Percentiles rank a stretch among this genome's conserved stretches.
Evolutionary conservation across 2,797 vertebrate species (phyloP).

Genomic region (Phrynocephalus forsythii): DNA sequence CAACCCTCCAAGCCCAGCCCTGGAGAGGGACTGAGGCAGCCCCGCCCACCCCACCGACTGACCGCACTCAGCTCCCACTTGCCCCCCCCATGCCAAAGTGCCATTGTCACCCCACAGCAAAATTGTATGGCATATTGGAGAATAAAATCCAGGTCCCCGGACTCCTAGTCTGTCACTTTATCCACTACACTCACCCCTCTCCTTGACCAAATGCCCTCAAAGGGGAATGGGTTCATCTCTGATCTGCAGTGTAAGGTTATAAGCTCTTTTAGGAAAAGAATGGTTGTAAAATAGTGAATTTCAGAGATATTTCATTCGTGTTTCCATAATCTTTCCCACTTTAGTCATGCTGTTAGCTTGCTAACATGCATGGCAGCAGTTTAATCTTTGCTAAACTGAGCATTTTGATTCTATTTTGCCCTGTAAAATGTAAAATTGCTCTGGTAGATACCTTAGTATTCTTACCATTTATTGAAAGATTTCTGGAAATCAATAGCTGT

Average conservation of each 20-base stretch:
- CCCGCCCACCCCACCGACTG: no score
- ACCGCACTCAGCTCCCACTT: no score
- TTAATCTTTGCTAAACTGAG: neutral
- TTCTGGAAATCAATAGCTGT: neutral
- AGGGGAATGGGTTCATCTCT: neutral
- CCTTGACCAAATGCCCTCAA: neutral
- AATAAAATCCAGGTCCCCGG: no score
- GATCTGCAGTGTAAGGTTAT: neutral
- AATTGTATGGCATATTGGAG: no score
- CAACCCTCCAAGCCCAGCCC: no score
- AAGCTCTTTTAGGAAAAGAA: neutral
- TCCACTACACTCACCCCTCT: neutral
- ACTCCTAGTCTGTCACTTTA: no score
- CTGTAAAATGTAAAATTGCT: no score
- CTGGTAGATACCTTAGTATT: neutral
- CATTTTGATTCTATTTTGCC: neutral
- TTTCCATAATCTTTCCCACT: neutral
- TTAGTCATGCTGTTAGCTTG: neutral
- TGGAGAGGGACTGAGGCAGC: no score
- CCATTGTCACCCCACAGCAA: no score
- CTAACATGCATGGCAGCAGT: neutral
- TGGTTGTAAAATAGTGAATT: neutral
- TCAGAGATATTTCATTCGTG: no score
- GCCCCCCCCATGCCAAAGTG: no score
- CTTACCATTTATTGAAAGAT: neutral